Evolutionary conservation across 2,888 invertebrate genomes (phyloP), one percentile per base, ranked within the genome.

Genomic region (Phyllotreta striolata): DNA sequence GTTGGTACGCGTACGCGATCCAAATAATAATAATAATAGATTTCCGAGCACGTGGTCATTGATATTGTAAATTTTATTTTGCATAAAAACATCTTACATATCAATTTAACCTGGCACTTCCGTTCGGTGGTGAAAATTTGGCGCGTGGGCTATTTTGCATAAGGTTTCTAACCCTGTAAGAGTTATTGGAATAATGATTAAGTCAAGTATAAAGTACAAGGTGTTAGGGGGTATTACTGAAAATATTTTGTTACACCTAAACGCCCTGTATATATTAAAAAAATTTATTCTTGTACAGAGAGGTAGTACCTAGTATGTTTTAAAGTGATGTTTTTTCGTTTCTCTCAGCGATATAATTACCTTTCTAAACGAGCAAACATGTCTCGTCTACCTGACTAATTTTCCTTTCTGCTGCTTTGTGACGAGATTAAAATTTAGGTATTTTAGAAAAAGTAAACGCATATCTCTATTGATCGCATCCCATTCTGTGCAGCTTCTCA

Each of bases 11-110:
- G 41, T 41, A 52, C 63, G 67, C 63, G 63, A 61, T 63, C 58
- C 59, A 59, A 58, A 63, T 61, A 67, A 63, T 56, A 62, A 67
- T 67, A 62, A 65, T 65, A 67, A 67, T 65, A 46, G 65, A 55
- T 52, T 35, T 39, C 41, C 37, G 55, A 47, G 65, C 67, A 56
- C 67, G 67, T 65, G 67, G 67, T 67, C 65, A 67, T 24, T 24
- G 24, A 24, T 24, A 24, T 24, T 24, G 24, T 24, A 24, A 62
- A 24, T 24, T 24, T 24, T 24, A 24, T 24, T 24, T 24, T 24
- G 24, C 24, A 24, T 24, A 24, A 24, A 24, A 24, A 24, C 24
- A 24, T 24, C 24, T 24, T 24, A 24, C 24, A 24, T 24, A 24
- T 24, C 24, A 24, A 24, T 24, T 24, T 24, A 41, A 24, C 4